phyloP scores from a whole-genome alignment of 1,140 invertebrate species.

The Drosophila lacertosa region DNA sequence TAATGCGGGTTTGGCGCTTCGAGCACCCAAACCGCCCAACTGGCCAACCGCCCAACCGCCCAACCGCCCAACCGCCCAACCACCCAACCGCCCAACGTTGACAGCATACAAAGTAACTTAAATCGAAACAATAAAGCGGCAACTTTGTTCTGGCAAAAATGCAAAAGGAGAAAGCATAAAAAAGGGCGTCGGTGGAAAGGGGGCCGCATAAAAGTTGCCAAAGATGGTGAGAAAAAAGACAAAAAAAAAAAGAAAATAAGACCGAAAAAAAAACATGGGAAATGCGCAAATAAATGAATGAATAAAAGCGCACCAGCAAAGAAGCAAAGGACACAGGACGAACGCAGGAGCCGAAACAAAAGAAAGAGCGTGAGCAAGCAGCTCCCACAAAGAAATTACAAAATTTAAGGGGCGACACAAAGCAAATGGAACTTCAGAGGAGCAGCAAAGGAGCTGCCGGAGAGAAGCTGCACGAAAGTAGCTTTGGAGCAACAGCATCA shows the following conservation, averaged over 20 bases:
- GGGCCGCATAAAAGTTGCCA: constrained; percentile 53
- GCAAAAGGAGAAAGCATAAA: constrained; percentile 65
- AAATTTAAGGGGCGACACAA: constrained; percentile 56
- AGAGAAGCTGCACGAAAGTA: neutral
- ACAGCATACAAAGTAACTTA: constrained; percentile 84
- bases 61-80: constrained; percentile 2
- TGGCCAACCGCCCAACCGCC: neutral
- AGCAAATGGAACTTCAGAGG: constrained; percentile 7
- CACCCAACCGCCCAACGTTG: constrained; percentile 58
- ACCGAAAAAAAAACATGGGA: constrained; percentile 52
- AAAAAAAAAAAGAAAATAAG: constrained; percentile 27
- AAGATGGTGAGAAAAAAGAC: constrained; percentile 19
- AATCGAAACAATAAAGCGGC: constrained; percentile 83
- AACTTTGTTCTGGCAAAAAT: constrained; percentile 75
- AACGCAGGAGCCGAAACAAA: neutral
- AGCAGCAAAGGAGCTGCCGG: neutral
- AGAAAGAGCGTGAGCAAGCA: constrained; percentile 20
- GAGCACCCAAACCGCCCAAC: constrained; percentile 27
- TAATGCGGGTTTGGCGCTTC: constrained; percentile 61
- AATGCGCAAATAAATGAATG: constrained; percentile 81
- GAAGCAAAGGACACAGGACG: constrained; percentile 4
- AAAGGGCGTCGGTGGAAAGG: constrained; percentile 27
- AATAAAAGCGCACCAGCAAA: constrained; percentile 66
- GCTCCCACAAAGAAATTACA: constrained; percentile 75
- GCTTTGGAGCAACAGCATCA: constrained; percentile 21